Evolutionary conservation across 2,888 invertebrate species (phyloP), one percentile per base, ranked within the genome.

Genomic region (Hydriomena furcata): DNA sequence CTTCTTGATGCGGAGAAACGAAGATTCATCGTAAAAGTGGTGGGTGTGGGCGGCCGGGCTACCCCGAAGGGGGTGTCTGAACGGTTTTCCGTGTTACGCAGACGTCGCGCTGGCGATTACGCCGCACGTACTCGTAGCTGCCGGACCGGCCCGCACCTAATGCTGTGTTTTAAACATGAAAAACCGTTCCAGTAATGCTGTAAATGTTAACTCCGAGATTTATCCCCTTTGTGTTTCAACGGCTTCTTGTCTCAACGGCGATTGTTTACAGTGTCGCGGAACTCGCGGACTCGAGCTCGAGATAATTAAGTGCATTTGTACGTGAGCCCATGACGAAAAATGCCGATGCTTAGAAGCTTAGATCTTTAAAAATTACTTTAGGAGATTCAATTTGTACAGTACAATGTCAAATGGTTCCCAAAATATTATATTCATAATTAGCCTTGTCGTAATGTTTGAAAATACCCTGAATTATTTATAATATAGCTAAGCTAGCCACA

Each of bases 11-110:
- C 87, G 86, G 84, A 86, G 89, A 88, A 89, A 88, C 88, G 89
- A 90, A 89, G 89, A 90, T 89, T 89, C 89, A 89, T 89, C 89
- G 89, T 90, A 89, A 89, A 89, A 89, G 85, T 84, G 84, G 85
- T 79, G 80, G 84, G 82, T 66, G 70, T 65, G 57, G 57, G 69
- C 67, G 66, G 55, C 63, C 63, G 62, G 58, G 60, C 21, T 13
- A 25, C 60, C 58, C 60, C 68, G 51, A 53, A 71, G 80, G 71
- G 79, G 81, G 71, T 65, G 84, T 84, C 88, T 89, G 90, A 90
- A 90, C 79, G 90, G 84, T 90, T 90, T 90, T 90, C 87, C 90
- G 86, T 89, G 90, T 90, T 85, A 73, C 79, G 73, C 76, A 78
- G 86, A 80, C 81, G 84, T 81, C 83, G 82, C 79, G 80, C 76